These are phyloP conservation scores for Leptodirus hochenwartii DNA, from an alignment of 2,888 invertebrate genomes.

Conservation along the genomic window DNA sequence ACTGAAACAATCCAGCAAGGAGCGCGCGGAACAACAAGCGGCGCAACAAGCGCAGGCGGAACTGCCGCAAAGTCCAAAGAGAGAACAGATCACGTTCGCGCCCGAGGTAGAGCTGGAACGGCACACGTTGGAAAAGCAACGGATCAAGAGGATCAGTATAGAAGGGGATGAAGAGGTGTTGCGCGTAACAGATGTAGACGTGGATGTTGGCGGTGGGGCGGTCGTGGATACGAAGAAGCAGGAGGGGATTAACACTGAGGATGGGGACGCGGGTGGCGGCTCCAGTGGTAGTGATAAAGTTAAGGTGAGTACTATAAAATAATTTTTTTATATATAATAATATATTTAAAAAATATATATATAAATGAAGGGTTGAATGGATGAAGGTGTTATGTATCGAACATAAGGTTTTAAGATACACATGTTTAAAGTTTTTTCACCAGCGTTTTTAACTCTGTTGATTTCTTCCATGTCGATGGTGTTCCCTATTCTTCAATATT, in stretches of 20 bases:
- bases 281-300: not conserved
- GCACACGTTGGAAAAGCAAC: constrained; percentile 15
- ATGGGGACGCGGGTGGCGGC: not conserved
- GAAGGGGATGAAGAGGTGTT: constrained; percentile 22
- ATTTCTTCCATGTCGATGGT: no score
- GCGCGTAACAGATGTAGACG: no score
- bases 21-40: constrained; percentile 17
- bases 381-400: no score
- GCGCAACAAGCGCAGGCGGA: constrained; percentile 8
- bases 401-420: no score
- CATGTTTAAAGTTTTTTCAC: no score
- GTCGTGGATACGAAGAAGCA: constrained; percentile 13
- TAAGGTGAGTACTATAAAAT: no score
- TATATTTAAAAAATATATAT: no score
- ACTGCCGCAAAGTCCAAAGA: constrained; percentile 20
- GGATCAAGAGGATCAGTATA: constrained; percentile 16
- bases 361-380: no score
- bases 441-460: no score
- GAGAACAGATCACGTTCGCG: constrained; percentile 23
- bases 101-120: constrained; percentile 17
- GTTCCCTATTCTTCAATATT: no score
- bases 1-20: constrained; percentile 25
- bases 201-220: constrained; percentile 3
- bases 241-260: constrained; percentile 2
- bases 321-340: no score